These are phyloP conservation scores for Eucidaris tribuloides DNA, from an alignment of 35 echinoderm and acorn worm species.

Conservation along the genomic window DNA sequence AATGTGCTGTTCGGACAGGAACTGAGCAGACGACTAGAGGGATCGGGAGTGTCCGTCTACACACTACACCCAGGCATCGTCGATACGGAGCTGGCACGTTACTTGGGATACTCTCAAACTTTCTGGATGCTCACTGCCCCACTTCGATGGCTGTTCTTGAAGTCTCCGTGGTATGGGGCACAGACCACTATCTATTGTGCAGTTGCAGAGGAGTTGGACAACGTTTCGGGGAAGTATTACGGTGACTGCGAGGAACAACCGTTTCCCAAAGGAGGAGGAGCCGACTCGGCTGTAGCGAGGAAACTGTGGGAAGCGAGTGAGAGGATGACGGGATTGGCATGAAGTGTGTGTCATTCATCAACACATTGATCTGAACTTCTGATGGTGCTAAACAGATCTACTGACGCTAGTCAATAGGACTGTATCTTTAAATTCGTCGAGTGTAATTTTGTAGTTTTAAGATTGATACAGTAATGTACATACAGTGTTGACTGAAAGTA, in stretches of 20 bases:
- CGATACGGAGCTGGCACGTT: constrained; percentile 66
- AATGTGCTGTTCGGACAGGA: constrained; percentile 90
- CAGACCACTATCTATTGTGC: constrained; percentile 84
- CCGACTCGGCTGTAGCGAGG: constrained; percentile 69
- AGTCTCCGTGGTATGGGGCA: constrained; percentile 75
- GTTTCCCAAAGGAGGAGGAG: constrained; percentile 41
- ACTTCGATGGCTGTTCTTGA: constrained; percentile 79
- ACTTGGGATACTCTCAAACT: constrained; percentile 47
- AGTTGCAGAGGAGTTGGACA: constrained; percentile 76
- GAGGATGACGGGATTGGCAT: constrained; percentile 53
- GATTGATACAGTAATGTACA: too few relatives aligned
- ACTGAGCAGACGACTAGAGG: constrained; percentile 51
- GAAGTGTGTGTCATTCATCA: too few relatives aligned
- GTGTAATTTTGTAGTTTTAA: too few relatives aligned
- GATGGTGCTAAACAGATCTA: too few relatives aligned
- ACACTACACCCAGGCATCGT: constrained; percentile 90
- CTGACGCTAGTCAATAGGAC: too few relatives aligned
- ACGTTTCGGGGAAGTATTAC: constrained; percentile 76
- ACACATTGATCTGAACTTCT: too few relatives aligned
- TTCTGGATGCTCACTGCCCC: constrained; percentile 38
- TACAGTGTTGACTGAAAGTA: too few relatives aligned
- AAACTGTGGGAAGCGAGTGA: constrained; percentile 94
- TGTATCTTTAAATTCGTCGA: too few relatives aligned
- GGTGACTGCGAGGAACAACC: constrained; percentile 91
- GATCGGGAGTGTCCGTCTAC: constrained; percentile 62